Conservation (phyloP, 2,113 vertebrate genomes). For the Otocyon megalotis region DNA sequence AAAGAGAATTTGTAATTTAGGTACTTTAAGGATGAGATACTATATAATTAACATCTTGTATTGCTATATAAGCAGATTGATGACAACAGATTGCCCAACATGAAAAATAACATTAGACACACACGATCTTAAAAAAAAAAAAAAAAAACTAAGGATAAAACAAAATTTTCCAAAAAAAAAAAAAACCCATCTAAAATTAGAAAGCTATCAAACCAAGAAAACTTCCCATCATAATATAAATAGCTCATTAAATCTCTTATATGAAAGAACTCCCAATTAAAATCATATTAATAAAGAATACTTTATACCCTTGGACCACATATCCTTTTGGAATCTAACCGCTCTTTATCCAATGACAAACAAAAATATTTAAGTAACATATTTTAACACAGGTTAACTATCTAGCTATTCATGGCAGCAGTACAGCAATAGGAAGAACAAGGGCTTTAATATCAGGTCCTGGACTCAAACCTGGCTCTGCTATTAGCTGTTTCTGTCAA, state of each 20-base stretch:
- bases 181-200: neutral
- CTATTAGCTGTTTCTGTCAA: neutral
- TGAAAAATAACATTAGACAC: constrained; percentile 41
- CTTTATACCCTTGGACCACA: neutral
- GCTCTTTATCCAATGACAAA: neutral
- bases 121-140: neutral
- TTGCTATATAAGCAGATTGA: neutral
- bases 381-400: neutral
- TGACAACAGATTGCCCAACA: neutral
- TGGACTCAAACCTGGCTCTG: neutral
- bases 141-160: neutral
- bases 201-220: neutral
- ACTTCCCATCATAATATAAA: neutral
- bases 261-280: constrained; percentile 13
- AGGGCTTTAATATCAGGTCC: neutral
- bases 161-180: neutral
- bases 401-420: neutral
- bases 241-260: neutral
- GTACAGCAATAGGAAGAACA: neutral
- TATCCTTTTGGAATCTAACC: neutral
- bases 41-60: neutral
- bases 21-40: neutral
- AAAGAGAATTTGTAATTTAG: neutral
- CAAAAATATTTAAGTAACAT: neutral
- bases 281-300: constrained; percentile 6